Percentiles rank a stretch among this genome's conserved stretches.
Conservation (phyloP, 2,797 vertebrate genomes). For the Sylvia borin region DNA sequence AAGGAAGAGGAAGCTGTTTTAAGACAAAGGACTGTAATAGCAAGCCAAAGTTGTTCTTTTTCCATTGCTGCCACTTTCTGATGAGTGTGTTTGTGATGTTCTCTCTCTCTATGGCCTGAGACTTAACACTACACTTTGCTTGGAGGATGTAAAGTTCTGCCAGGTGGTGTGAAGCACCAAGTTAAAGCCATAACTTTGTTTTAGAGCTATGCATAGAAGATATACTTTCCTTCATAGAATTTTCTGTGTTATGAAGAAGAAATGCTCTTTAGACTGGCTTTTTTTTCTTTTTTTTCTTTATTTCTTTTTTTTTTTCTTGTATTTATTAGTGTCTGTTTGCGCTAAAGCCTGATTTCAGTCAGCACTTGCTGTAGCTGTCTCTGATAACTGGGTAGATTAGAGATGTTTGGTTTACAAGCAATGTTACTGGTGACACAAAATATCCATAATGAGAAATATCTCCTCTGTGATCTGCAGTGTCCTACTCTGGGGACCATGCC, state of each 20-base stretch:
- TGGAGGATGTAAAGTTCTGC: background rate
- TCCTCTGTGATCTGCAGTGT: background rate
- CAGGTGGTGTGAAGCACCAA: background rate
- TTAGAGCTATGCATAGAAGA: background rate
- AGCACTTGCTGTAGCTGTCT: background rate
- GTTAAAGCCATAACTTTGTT: background rate
- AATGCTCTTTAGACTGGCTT: background rate
- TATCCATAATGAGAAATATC: background rate
- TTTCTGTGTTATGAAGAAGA: background rate
- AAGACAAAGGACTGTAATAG: background rate
- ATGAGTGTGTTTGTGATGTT: background rate
- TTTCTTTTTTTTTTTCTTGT: background rate
- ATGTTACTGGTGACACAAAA: background rate
- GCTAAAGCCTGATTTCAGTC: background rate
- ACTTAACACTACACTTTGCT: background rate
- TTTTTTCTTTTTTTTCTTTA: accelerated
- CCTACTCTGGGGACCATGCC: background rate
- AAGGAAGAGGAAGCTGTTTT: background rate
- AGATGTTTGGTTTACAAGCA: background rate
- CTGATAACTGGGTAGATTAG: background rate
- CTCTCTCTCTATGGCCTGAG: background rate
- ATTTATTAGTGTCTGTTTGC: background rate
- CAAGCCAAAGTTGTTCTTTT: background rate
- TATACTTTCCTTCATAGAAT: background rate
- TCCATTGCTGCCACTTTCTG: background rate